phyloP scores from a whole-genome alignment of 2,888 invertebrate species.

The Stegana nigrithorax region DNA sequence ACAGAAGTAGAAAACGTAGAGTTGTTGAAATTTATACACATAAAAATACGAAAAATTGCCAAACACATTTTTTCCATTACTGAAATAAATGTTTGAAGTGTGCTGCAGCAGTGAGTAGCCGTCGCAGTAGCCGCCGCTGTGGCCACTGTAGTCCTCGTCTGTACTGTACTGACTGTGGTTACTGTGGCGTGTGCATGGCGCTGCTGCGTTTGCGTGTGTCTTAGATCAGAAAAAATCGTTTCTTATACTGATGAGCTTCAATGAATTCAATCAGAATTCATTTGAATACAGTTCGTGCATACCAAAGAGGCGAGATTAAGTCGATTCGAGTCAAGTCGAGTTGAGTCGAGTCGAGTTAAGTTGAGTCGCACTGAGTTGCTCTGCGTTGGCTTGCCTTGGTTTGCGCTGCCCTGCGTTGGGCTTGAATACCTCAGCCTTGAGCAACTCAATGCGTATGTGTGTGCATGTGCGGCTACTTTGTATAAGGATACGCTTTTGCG shows the following conservation, averaged over 20 bases:
- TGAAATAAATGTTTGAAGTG: conserved; percentile 61
- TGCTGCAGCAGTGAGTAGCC: conserved; percentile 33
- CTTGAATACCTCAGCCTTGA: too few species aligned
- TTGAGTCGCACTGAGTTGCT: too few species aligned
- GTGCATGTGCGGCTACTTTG: conserved; percentile 41
- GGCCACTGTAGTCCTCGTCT: neutral
- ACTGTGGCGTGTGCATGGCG: too few species aligned
- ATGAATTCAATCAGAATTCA: conserved; percentile 65
- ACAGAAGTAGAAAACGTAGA: conserved; percentile 31
- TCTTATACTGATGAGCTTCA: conserved; percentile 59
- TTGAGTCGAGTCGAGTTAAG: too few species aligned
- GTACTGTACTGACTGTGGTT: conserved; percentile 11
- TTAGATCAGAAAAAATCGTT: conserved; percentile 57
- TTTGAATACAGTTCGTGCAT: conserved; percentile 64
- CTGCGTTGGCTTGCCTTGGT: too few species aligned
- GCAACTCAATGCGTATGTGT: too few species aligned
- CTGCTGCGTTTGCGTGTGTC: conserved; percentile 40
- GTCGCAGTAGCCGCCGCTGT: neutral
- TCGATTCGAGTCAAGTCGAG: too few species aligned
- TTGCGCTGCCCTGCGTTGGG: too few species aligned
- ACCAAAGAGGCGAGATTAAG: conserved; percentile 61
- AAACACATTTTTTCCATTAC: conserved; percentile 66
- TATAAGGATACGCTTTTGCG: conserved; percentile 32
- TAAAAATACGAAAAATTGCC: conserved; percentile 63
- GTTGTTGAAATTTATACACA: conserved; percentile 54